A percentile compares a stretch with the other conserved stretches of the same genome.
phyloP scores from a whole-genome alignment of 2,113 vertebrate genomes.

The Conger conger region DNA sequence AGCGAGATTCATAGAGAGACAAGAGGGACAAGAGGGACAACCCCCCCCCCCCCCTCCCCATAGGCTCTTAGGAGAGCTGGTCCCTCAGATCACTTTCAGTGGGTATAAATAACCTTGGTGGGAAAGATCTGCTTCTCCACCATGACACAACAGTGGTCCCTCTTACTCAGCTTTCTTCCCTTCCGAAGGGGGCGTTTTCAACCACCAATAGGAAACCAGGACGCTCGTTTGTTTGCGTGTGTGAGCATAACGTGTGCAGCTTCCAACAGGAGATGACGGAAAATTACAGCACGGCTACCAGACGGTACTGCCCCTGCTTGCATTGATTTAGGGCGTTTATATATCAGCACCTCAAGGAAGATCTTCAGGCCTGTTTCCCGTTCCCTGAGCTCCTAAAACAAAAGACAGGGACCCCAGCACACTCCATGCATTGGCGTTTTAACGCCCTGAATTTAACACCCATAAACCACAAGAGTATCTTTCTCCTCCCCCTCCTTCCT shows the following conservation, averaged over 20 bases:
- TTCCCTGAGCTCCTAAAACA: neutral
- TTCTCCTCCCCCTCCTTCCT: neutral
- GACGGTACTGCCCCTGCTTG: neutral
- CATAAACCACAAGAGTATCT: neutral
- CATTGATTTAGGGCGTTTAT: too few species aligned
- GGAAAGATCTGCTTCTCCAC: neutral
- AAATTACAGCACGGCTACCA: neutral
- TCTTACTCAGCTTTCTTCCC: neutral
- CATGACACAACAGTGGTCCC: neutral
- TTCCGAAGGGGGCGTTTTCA: neutral
- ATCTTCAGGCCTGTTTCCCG: neutral
- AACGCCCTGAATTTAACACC: neutral
- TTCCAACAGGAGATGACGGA: neutral
- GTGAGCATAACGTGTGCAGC: neutral
- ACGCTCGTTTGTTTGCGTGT: neutral
- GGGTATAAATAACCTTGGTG: conserved; percentile 10
- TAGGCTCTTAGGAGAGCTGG: neutral
- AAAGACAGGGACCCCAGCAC: neutral
- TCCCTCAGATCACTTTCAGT: conserved; percentile 7
- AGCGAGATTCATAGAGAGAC: neutral
- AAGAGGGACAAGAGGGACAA: neutral
- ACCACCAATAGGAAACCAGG: neutral
- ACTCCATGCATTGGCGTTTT: neutral
- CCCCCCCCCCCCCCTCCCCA: neutral
- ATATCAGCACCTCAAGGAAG: too few species aligned